phyloP scores from a whole-genome alignment of 2,113 vertebrate genomes.

The Tonatia bakeri region DNA sequence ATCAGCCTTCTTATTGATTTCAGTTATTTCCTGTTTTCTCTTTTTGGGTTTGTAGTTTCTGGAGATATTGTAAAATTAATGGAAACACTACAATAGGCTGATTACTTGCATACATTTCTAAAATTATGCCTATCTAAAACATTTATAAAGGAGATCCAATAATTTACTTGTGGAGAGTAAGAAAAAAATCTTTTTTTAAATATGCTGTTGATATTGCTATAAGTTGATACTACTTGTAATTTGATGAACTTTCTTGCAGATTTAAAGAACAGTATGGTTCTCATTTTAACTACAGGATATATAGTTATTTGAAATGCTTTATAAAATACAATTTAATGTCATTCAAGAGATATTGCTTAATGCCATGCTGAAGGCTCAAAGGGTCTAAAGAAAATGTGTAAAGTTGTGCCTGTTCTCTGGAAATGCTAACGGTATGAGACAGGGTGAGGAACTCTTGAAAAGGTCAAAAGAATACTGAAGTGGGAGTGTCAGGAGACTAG shows the following conservation, averaged over 20 bases:
- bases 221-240: neutral
- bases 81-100: slow-evolving; percentile 45
- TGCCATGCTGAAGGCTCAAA: neutral
- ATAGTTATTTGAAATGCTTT: neutral
- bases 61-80: slow-evolving; percentile 67
- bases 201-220: neutral
- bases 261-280: neutral
- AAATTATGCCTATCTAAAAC: neutral
- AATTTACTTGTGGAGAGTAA: neutral
- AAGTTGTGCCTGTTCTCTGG: neutral
- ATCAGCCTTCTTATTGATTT: slow-evolving; percentile 79
- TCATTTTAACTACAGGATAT: neutral
- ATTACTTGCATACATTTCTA: slow-evolving; percentile 45
- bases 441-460: neutral
- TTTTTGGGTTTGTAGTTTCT: slow-evolving; percentile 54
- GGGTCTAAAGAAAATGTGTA: neutral
- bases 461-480: neutral
- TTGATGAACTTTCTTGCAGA: neutral
- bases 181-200: neutral
- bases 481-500: neutral
- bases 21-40: slow-evolving; percentile 71
- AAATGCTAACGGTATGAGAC: neutral
- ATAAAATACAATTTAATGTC: neutral
- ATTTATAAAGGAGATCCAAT: neutral
- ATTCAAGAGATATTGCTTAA: neutral